These are phyloP conservation scores for Drosophila barbarae DNA, from an alignment of 2,888 invertebrate genomes.

Conservation along the genomic window DNA sequence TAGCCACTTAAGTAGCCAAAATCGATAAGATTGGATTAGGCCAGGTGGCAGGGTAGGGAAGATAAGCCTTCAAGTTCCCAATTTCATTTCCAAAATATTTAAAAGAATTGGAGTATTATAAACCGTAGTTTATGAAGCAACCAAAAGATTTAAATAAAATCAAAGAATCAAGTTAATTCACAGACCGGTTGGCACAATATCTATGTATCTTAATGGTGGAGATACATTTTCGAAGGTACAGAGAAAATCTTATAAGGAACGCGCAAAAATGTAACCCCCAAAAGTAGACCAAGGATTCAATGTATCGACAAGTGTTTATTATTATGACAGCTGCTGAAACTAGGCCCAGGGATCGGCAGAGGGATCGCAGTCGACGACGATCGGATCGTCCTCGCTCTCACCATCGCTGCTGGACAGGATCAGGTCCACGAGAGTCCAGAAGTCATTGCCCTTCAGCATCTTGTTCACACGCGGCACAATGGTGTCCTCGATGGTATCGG, in stretches of 20 bases:
- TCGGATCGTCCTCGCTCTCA: slow-evolving; percentile 71
- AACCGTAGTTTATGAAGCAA: not conserved
- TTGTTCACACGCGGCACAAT: slow-evolving; percentile 70
- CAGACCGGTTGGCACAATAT: too few species aligned
- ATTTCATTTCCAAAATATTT: not conserved
- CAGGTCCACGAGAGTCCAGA: slow-evolving; percentile 68
- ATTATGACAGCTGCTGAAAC: not conserved
- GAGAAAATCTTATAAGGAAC: not conserved
- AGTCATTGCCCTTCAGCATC: slow-evolving; percentile 71
- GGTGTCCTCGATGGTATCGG: slow-evolving; percentile 67
- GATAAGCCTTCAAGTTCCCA: slow-evolving; percentile 21
- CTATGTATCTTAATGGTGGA: not conserved
- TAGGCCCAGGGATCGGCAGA: slow-evolving; percentile 76
- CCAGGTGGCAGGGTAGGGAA: slow-evolving; percentile 32
- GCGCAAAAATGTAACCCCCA: slow-evolving; percentile 21
- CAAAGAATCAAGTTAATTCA: not conserved
- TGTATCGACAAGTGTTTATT: slow-evolving; percentile 22
- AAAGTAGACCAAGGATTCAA: slow-evolving; percentile 50
- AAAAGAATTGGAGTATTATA: not conserved
- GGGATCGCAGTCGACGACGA: slow-evolving; percentile 65
- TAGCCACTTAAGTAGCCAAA: slow-evolving; percentile 43
- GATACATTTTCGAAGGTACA: not conserved
- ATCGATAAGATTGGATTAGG: slow-evolving; percentile 56
- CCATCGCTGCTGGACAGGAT: slow-evolving; percentile 62
- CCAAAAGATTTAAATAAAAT: not conserved